These are phyloP conservation scores for Labeo rohita DNA, from an alignment of 2,113 vertebrate species.

Conservation along the genomic window DNA sequence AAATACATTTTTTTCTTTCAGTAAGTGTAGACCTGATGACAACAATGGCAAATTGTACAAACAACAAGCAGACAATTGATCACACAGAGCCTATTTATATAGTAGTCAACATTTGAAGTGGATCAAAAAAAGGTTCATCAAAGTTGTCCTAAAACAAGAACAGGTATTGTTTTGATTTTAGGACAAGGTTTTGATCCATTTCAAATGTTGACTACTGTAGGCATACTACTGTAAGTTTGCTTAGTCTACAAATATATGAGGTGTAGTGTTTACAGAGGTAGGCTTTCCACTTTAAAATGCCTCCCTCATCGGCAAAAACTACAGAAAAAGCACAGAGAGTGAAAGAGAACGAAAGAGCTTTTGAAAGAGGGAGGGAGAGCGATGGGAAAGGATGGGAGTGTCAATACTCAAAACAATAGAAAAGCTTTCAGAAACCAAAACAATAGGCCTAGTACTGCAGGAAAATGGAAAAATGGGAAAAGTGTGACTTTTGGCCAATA, in stretches of 20 bases:
- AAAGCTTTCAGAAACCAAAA: constrained; percentile 63
- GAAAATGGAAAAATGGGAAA: constrained; percentile 59
- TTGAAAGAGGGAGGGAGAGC: constrained; percentile 34
- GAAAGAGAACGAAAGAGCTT: neutral
- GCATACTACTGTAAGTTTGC: neutral
- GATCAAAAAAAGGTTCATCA: no score
- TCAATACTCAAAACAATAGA: constrained; percentile 73
- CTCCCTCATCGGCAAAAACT: constrained; percentile 37
- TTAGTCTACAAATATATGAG: neutral
- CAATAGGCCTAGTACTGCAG: constrained; percentile 42
- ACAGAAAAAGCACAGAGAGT: constrained; percentile 13
- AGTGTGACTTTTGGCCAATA: constrained; percentile 45
- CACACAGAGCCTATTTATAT: neutral
- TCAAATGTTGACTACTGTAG: no score
- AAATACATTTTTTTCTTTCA: neutral
- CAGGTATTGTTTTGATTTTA: no score
- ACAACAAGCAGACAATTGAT: neutral
- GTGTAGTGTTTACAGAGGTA: neutral
- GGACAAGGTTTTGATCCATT: no score
- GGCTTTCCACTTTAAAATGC: neutral
- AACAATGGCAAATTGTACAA: neutral
- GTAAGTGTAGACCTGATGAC: neutral
- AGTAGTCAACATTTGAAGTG: no score
- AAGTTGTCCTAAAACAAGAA: no score
- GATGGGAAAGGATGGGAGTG: constrained; percentile 75